Evolutionary conservation across 2,888 invertebrate genomes (phyloP).

Genomic region (Digitonthophagus gazella): DNA sequence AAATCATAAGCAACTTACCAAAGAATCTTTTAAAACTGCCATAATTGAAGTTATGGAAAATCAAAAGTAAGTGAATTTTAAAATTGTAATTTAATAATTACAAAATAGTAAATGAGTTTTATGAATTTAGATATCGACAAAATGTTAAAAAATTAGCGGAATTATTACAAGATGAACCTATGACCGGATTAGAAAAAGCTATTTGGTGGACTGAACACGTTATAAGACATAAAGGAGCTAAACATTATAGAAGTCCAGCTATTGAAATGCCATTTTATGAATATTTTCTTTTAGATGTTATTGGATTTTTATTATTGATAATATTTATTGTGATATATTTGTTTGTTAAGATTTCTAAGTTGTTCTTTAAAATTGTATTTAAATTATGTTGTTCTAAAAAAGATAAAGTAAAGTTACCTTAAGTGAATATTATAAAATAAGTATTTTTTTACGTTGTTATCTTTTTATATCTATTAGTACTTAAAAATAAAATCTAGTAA

Average conservation of each 20-base stretch:
- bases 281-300: constrained; percentile 33
- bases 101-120: no score
- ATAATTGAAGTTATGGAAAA: constrained; percentile 32
- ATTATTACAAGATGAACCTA: constrained; percentile 31
- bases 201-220: constrained; percentile 35
- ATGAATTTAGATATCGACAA: constrained; percentile 23
- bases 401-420: no score
- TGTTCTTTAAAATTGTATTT: neutral
- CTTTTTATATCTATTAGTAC: no score
- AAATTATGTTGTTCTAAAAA: constrained; percentile 10
- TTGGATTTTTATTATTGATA: constrained; percentile 14
- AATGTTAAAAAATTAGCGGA: constrained; percentile 27
- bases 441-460: no score
- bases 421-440: no score
- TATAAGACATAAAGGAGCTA: constrained; percentile 31
- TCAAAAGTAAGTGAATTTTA: constrained; percentile 25
- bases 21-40: constrained; percentile 23
- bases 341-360: neutral
- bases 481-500: no score
- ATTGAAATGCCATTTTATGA: constrained; percentile 31
- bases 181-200: constrained; percentile 31
- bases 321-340: constrained; percentile 1
- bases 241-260: constrained; percentile 29
- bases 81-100: no score
- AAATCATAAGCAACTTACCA: constrained; percentile 22